Evolutionary conservation across 2,797 vertebrate genomes (phyloP).

Genomic region (Gallinago stenura): DNA sequence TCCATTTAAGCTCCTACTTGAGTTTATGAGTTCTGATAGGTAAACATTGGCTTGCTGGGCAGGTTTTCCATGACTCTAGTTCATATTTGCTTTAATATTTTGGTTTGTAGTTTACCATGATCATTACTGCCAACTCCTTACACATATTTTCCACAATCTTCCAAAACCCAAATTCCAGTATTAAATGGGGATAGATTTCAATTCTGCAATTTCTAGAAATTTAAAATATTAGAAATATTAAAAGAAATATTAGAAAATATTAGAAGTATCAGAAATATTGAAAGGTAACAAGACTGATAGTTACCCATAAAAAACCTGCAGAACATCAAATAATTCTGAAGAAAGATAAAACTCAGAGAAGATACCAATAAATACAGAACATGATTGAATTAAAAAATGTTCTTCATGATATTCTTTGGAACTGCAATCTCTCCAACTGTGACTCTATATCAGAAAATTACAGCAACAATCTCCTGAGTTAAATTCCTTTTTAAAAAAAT

Average conservation of each 20-base stretch:
- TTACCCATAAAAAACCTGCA: neutral
- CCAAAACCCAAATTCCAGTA: neutral
- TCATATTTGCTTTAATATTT: constrained; percentile 19
- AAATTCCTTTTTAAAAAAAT: neutral
- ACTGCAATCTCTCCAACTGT: neutral
- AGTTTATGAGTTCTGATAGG: neutral
- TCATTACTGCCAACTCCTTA: neutral
- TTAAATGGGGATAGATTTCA: neutral
- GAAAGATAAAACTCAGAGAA: neutral
- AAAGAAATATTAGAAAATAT: too few relatives aligned
- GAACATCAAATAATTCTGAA: neutral
- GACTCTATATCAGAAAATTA: neutral
- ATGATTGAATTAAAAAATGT: neutral
- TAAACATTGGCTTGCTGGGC: neutral
- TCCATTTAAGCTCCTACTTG: neutral
- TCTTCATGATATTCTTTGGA: neutral
- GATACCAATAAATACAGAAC: neutral
- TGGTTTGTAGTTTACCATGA: neutral
- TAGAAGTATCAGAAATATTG: neutral
- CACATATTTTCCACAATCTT: neutral
- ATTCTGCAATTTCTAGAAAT: neutral
- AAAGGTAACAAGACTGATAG: neutral
- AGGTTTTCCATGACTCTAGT: neutral
- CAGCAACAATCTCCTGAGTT: neutral
- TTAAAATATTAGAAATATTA: too few relatives aligned